These are phyloP conservation scores for Xenentodon cancila DNA, from an alignment of 2,797 vertebrate genomes.

Conservation along the genomic window DNA sequence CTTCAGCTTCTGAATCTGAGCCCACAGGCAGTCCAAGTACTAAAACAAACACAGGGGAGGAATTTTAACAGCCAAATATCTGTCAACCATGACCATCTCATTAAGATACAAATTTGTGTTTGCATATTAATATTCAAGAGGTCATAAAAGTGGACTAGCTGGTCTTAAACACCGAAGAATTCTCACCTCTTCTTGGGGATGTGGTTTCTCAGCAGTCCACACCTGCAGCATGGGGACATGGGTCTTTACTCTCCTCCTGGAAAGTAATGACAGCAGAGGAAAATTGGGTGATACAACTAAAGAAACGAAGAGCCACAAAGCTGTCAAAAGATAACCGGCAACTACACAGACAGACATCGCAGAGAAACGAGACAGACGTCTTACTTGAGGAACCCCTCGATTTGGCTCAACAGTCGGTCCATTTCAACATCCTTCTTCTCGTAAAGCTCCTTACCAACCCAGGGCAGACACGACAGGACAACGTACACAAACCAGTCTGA, in stretches of 20 bases:
- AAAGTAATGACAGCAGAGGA: slow-evolving; percentile 20
- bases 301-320: not conserved
- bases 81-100: too few species aligned
- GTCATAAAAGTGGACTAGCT: too few species aligned
- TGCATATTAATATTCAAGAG: not conserved
- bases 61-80: not conserved
- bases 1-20: slow-evolving; percentile 97
- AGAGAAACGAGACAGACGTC: slow-evolving; percentile 27
- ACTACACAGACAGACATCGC: not conserved
- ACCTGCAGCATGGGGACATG: slow-evolving; percentile 95
- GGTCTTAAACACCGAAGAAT: not conserved
- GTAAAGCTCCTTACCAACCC: slow-evolving; percentile 98
- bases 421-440: slow-evolving; percentile 99
- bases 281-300: not conserved
- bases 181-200: slow-evolving; percentile 95
- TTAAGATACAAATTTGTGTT: too few species aligned
- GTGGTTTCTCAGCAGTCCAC: slow-evolving; percentile 96
- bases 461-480: slow-evolving; percentile 94
- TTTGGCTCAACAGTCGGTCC: slow-evolving; percentile 93
- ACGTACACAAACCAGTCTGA: slow-evolving; percentile 97
- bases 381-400: slow-evolving; percentile 96
- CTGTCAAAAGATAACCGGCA: not conserved
- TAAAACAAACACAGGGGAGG: slow-evolving; percentile 44
- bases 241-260: slow-evolving; percentile 91
- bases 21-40: slow-evolving; percentile 99